These are phyloP conservation scores for Acronicta alni DNA, from an alignment of 2,888 invertebrate genomes.

Conservation along the genomic window DNA sequence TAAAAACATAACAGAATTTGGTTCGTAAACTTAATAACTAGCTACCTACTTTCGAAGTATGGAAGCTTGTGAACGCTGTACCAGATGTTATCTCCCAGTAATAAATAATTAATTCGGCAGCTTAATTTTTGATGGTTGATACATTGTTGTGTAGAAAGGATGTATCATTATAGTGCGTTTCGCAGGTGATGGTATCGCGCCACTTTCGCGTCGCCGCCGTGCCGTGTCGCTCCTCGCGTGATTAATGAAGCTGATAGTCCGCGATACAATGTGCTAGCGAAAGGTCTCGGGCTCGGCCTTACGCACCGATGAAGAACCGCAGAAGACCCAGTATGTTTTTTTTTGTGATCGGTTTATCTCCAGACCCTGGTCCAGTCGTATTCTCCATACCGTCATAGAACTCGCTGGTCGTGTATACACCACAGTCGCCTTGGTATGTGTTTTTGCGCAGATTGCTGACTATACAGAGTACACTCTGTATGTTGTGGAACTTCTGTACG, in stretches of 20 bases:
- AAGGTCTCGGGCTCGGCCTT: constrained; percentile 6
- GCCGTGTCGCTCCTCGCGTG: constrained; percentile 1
- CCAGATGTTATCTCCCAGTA: constrained; percentile 15
- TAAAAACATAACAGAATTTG: too few relatives aligned
- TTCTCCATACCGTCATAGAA: too few relatives aligned
- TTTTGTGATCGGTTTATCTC: neutral
- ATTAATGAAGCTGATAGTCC: constrained; percentile 18
- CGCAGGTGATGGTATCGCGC: constrained; percentile 17
- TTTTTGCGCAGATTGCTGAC: too few relatives aligned
- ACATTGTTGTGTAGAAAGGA: constrained; percentile 6
- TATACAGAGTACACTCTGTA: too few relatives aligned
- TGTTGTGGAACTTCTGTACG: too few relatives aligned
- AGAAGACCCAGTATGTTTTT: neutral
- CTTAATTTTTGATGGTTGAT: constrained; percentile 3
- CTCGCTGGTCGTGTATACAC: too few relatives aligned
- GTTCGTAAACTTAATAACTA: neutral
- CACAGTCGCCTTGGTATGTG: too few relatives aligned
- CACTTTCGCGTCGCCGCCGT: constrained; percentile 1
- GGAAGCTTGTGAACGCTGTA: neutral
- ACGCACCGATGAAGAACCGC: neutral
- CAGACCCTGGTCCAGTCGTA: too few relatives aligned
- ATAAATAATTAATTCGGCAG: constrained; percentile 13
- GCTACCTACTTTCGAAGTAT: constrained; percentile 5
- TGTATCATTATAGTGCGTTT: constrained; percentile 1
- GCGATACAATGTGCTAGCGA: constrained; percentile 12